Conservation (phyloP, 2,797 vertebrate species). For the Cottoperca gobio region DNA sequence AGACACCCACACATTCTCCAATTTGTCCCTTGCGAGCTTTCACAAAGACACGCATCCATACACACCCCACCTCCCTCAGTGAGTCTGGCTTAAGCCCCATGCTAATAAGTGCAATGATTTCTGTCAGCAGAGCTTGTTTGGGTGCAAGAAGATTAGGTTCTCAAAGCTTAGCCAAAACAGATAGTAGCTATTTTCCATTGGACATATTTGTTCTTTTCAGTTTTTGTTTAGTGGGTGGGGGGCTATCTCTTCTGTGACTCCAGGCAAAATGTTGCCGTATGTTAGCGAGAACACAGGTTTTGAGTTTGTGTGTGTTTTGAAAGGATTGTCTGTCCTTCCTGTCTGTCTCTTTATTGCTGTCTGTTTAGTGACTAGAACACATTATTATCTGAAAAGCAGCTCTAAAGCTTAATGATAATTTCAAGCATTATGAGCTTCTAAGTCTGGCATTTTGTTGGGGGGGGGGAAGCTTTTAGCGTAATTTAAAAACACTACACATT, state of each 20-base stretch:
- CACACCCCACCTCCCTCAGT: slow-evolving; percentile 20
- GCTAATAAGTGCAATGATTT: slow-evolving; percentile 57
- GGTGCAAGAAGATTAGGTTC: slow-evolving; percentile 48
- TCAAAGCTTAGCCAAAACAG: slow-evolving; percentile 38
- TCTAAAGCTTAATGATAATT: neutral
- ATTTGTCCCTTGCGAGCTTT: neutral
- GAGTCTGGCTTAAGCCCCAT: slow-evolving; percentile 40
- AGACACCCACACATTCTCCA: slow-evolving; percentile 35
- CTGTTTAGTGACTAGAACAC: neutral
- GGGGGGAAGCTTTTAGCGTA: neutral
- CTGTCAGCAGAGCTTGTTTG: slow-evolving; percentile 50
- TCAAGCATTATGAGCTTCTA: neutral
- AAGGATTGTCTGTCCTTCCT: neutral
- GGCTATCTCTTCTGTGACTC: slow-evolving; percentile 10
- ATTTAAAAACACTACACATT: neutral
- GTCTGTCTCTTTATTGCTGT: neutral
- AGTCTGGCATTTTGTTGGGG: neutral
- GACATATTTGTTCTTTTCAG: slow-evolving; percentile 40
- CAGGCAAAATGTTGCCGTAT: neutral
- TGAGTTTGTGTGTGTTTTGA: neutral
- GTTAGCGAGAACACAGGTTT: neutral
- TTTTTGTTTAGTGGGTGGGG: slow-evolving; percentile 9
- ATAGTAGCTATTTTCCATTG: slow-evolving; percentile 45
- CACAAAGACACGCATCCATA: slow-evolving; percentile 20
- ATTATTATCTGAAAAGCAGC: neutral